Base-by-base conservation (phyloP, 2,797 vertebrate genomes). In the Sebastes kiyomatsui region DNA sequence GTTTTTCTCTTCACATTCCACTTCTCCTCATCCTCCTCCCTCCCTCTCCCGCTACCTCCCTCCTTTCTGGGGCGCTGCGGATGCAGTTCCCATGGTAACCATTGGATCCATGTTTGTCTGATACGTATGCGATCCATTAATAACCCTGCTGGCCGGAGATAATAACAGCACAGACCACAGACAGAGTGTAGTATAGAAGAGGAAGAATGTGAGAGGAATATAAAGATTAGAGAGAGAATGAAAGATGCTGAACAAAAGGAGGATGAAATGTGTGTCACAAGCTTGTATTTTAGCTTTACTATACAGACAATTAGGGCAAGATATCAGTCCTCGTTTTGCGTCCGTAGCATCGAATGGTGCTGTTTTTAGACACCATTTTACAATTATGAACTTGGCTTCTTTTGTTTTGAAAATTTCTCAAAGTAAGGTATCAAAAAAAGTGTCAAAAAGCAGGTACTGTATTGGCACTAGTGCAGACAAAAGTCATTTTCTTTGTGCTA, bases 21-120 rank as follows among this genome's bases (percentile, higher is more conserved):
- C 72, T 32, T 67, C 85, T 69, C 52, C 67, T 27, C 73, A 23
- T 66, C 74, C 27, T 52, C 65, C 64, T 56, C 79, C 30, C 52
- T 22, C 42, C 6, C 67, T 22, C 35, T 38, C 25, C 4, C 46
- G 16, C 35, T 38, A 67, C 54, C 81, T 59, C 74, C 69, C 69
- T 86, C 71, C 73, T 84, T 92, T 88, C 84, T 87, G 87, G 84
- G 82, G 88, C 77, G 89, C 94, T 95, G 94, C 95, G 90, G 95
- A 96, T 95, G 95, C 93, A 96, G 96, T 96, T 96, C 85, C 96
- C 95, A 96, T 96, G 92, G 95, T 93, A 95, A 96, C 96, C 90
- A 81, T 93, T 81, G 82, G 84, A 88, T 94, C 93, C 88, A 89
- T 92, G 93, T 93, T 93, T 92, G 90, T 92, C 90, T 93, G 93